Conservation (phyloP, 2,113 vertebrate genomes). For the Chloroceryle aenea region DNA sequence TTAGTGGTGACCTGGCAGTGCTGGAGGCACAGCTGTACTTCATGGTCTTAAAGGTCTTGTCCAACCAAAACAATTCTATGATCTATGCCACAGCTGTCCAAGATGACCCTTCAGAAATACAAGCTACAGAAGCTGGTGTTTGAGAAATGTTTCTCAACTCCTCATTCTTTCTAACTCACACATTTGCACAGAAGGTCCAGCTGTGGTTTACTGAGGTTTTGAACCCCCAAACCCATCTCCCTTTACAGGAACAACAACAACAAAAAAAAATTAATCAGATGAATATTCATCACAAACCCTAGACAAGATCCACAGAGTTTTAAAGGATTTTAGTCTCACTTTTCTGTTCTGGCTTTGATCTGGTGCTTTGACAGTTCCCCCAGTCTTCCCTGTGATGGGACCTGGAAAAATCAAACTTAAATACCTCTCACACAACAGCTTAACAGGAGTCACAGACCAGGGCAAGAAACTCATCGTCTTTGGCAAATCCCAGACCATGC, state of each 20-base stretch:
- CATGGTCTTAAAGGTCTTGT: background rate
- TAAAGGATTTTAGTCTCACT: background rate
- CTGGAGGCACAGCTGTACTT: background rate
- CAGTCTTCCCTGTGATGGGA: background rate
- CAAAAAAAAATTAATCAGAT: background rate
- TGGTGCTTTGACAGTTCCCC: background rate
- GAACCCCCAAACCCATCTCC: background rate
- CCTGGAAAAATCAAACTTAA: background rate
- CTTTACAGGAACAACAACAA: background rate
- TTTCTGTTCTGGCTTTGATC: background rate
- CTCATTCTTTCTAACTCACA: background rate
- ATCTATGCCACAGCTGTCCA: background rate
- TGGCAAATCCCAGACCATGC: background rate
- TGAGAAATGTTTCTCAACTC: background rate
- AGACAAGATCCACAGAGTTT: background rate
- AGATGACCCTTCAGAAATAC: background rate
- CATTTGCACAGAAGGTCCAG: rapidly evolving
- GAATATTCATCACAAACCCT: background rate
- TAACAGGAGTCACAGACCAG: background rate
- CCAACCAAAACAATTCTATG: background rate
- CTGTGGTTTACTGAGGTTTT: background rate
- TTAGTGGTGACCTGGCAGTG: background rate
- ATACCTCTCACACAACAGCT: background rate
- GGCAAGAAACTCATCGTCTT: background rate
- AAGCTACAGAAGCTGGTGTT: background rate